Base-by-base conservation (phyloP, 2,113 vertebrate species). In the Cisticola juncidis region DNA sequence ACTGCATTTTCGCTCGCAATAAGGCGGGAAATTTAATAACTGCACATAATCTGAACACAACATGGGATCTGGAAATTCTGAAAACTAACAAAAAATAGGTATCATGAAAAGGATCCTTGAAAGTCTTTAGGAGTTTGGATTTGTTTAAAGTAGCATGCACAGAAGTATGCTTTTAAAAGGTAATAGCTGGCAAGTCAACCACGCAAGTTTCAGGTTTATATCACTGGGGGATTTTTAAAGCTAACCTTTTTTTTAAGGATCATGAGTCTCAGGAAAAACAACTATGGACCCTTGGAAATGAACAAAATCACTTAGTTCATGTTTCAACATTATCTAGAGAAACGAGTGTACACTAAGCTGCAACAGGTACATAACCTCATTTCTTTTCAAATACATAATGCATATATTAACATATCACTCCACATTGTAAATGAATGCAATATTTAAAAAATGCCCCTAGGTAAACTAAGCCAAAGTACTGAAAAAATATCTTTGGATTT, bases 41-140 rank as follows among this genome's bases (percentile, higher is more conserved):
- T 99, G 99, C 79, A 99, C 98, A 64, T 99, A 99, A 97, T 99
- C 99, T 40, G 98, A 99, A 97, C 99, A 99, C 97, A 99, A 97
- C 98, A 98, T 98, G 92, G 98, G 98, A 96, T 99, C 99, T 47
- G 99, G 99, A 94, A 98, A 98, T 86, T 99, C 99, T 72, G 98
- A 98, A 98, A 99, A 99, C 99, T 99, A 96, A 96, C 58, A 91
- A 92, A 97, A 98, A 95, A 91, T 40, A 95, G 65, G 65, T 81
- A 74, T 84, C 38, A 68, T 38, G 50, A 76, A 57, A 56, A 82
- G 45, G 47, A 79, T 60, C n/a, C 54, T 65, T 54, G 22, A n/a
- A 69, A 86, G 44, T 54, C 28, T 33, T 36, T 8, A 35, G 22
- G 44, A 84, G 82, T 62, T 72, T 62, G 6, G 48, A 56, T 68